Percentiles rank a stretch among this genome's conserved stretches.
phyloP scores from a whole-genome alignment of 2,888 invertebrate species.

The Rutpela maculata region DNA sequence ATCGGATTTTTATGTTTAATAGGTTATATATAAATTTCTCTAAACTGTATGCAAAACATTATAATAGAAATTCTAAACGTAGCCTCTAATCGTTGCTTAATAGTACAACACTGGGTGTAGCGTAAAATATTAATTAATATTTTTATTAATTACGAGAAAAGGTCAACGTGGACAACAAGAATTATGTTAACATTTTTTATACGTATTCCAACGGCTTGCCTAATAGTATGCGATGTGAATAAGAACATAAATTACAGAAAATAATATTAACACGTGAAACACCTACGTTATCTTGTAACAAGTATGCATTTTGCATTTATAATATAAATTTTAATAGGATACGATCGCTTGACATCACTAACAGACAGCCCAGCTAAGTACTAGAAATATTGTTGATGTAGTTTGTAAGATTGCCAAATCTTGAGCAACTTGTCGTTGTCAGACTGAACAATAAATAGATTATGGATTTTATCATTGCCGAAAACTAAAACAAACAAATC shows the following conservation, averaged over 20 bases:
- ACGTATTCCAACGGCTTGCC: background rate
- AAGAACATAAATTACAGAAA: background rate
- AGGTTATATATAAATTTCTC: too few species aligned
- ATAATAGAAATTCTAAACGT: too few species aligned
- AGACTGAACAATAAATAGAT: background rate
- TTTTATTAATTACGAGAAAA: background rate
- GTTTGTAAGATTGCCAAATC: background rate
- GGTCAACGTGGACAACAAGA: background rate
- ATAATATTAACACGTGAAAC: background rate
- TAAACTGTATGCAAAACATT: too few species aligned
- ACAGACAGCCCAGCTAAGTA: background rate
- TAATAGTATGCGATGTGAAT: slow-evolving; percentile 7
- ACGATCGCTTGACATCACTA: background rate
- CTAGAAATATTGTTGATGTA: background rate
- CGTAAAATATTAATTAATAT: background rate
- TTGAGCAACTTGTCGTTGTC: background rate
- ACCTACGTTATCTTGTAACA: background rate
- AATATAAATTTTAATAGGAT: slow-evolving; percentile 4
- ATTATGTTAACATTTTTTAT: background rate
- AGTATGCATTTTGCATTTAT: background rate
- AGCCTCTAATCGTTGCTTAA: too few species aligned
- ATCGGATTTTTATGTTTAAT: too few species aligned
- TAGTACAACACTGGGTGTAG: too few species aligned
- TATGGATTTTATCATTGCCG: background rate
- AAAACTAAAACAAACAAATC: background rate